Evolutionary conservation across 1,140 invertebrate species (phyloP), one percentile per base, ranked within the genome.

Genomic region (Drosophila ironensis): DNA sequence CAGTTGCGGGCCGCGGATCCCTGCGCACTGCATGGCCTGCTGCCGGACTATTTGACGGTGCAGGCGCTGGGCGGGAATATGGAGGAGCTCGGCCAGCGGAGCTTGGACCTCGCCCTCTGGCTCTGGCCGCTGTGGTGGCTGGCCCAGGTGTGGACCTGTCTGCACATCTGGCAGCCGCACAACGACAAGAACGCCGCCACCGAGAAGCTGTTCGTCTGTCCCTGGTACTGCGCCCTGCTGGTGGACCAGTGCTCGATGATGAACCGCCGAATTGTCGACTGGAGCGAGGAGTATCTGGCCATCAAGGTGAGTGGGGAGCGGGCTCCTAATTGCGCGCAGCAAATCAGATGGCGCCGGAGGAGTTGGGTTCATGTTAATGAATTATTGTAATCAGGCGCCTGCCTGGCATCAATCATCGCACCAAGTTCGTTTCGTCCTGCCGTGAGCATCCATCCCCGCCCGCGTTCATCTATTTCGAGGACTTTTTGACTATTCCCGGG

Each of bases 221-320:
- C 95, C 1, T 95, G 96, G 92, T 98, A 97, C 88, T 94, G 94
- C 86, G 93, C 94, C 1, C 91, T 95, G 5, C 90, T 98, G 17
- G 93, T 98, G 50, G 97, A 98, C 87, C 96, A 98, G 90, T 96
- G 95, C 2, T 88, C 97, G n/a, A 94, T 94, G 44, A 89, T 98
- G 68, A 98, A 97, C 90, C 91, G 96, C 60, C 91, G 95, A 56
- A 92, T 93, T 59, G 93, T 97, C 69, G 94, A 96, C 73, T 92
- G 93, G 81, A 92, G 91, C 47, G 92, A 93, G 37, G 92, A 94
- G 45, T 93, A 92, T 90, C 94, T 98, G 12, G 96, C 96, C 91
- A 96, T 95, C 6, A 96, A 97, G 92, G 95, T 96, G 91, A 50
- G 80, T 11, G 1, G 14, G n/a, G 24, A 14, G 7, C 8, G 5